A percentile compares a stretch with the other conserved stretches of the same genome.
These are phyloP conservation scores for Thymallus thymallus DNA, from an alignment of 2,113 vertebrate genomes.

Conservation along the genomic window DNA sequence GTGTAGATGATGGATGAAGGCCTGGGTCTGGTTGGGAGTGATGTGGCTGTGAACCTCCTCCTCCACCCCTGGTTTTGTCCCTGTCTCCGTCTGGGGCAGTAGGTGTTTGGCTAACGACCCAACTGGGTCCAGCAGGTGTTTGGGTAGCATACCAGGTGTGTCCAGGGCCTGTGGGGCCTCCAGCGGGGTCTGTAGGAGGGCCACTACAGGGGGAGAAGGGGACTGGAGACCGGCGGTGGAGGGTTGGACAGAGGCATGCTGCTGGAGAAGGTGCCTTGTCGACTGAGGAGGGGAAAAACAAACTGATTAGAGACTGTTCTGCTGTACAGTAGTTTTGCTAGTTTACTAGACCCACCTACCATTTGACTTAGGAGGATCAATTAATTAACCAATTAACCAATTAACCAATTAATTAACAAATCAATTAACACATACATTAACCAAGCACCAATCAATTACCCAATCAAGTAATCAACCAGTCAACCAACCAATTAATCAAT, in stretches of 20 bases:
- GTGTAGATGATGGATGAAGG: conserved; percentile 68
- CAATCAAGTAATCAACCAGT: no score
- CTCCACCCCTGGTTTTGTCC: conserved; percentile 48
- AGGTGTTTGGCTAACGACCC: conserved; percentile 49
- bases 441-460: no score
- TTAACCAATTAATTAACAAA: no score
- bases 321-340: background rate
- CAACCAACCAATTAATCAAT: no score
- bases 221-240: conserved; percentile 37
- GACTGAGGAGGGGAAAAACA: conserved; percentile 32
- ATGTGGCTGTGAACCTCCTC: conserved; percentile 54
- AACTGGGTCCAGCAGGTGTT: no score
- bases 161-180: conserved; percentile 44
- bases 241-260: conserved; percentile 52
- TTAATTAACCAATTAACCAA: no score
- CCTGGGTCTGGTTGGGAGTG: conserved; percentile 55
- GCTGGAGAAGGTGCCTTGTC: conserved; percentile 60
- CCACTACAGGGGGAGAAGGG: conserved; percentile 57
- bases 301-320: background rate
- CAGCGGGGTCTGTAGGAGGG: conserved; percentile 57
- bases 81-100: conserved; percentile 54
- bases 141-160: conserved; percentile 26
- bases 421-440: no score
- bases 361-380: no score
- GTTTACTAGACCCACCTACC: no score